Conservation (phyloP, 2,888 invertebrate species). For the Orchesellides sinensis region DNA sequence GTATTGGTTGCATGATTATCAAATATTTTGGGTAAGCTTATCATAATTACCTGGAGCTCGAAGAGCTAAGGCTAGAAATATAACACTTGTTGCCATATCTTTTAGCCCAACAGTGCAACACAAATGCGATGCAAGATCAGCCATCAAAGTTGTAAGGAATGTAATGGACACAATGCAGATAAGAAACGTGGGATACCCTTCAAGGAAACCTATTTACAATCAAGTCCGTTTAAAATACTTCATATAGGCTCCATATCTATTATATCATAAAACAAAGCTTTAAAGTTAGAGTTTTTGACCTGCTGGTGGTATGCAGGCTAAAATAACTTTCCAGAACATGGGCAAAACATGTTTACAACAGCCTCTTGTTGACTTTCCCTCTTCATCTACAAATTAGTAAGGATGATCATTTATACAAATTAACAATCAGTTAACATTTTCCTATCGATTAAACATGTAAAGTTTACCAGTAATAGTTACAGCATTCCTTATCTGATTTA, state of each 20-base stretch:
- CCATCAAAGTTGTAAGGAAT: constrained; percentile 95
- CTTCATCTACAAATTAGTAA: constrained; percentile 77
- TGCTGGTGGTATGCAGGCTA: constrained; percentile 98
- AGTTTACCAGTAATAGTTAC: no score
- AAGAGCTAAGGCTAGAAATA: constrained; percentile 98
- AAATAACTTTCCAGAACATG: constrained; percentile 98
- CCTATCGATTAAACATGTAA: no score
- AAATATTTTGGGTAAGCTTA: no score
- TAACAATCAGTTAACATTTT: no score
- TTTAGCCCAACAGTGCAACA: constrained; percentile 96
- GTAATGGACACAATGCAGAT: constrained; percentile 96
- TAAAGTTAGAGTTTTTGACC: constrained; percentile 83
- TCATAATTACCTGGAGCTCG: constrained; percentile 98
- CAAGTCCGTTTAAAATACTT: constrained; percentile 83
- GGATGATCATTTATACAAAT: no score
- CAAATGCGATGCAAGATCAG: constrained; percentile 97
- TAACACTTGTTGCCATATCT: constrained; percentile 98
- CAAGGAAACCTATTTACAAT: constrained; percentile 92
- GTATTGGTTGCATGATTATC: no score
- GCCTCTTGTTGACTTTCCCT: constrained; percentile 86
- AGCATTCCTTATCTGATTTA: no score
- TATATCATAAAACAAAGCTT: neutral
- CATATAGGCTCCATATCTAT: constrained; percentile 12
- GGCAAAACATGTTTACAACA: constrained; percentile 97
- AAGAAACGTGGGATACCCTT: constrained; percentile 96